Base-by-base conservation (phyloP, 2,888 invertebrate genomes). In the Piscicola geometra region DNA sequence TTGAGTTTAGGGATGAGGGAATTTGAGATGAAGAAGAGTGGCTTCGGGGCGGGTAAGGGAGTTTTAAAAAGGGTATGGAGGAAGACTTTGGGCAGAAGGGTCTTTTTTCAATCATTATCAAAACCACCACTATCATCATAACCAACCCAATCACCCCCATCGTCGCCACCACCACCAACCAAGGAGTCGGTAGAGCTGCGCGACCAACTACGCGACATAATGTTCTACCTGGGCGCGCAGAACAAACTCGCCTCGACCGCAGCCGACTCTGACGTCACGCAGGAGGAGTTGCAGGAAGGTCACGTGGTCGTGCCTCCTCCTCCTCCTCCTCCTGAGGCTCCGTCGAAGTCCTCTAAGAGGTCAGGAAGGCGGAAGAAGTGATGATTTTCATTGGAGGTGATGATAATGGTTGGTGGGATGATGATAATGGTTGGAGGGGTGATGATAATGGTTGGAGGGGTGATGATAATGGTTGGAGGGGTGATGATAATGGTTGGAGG, bases 141-240 rank as follows among this genome's bases (percentile, higher is more conserved):
- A 3, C 25, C 30, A 3, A 28, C 64, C 30, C 64, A 12, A 12
- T 21, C 25, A 3, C 30, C 9, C 64, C 25, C 25, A 5, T n/a
- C 21, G 5, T 21, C 25, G 21, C 64, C 25, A 64, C 32, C 12
- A 5, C 50, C n/a, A 25, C 28, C 50, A n/a, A 76, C 78, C 2
- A 79, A 86, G 86, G 86, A 95, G 89, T 88, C 94, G n/a, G 80
- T 86, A 0, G 94, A 95, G 30, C 87, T 98, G 41, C 90, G 91
- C 80, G 97, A 98, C 81, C 95, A 99, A 87, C 88, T 99, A 12
- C 89, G 93, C 50, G 99, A 99, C 88, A 89, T 99, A 71, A 95
- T 97, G 94, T 95, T 98, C 87, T 96, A 92, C 85, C 89, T 99
- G 81, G 93, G 96, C 80, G 96, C 95, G 0, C 92, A 92, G 84